phyloP scores from a whole-genome alignment of 2,113 vertebrate species.

The Hepsetus odoe region DNA sequence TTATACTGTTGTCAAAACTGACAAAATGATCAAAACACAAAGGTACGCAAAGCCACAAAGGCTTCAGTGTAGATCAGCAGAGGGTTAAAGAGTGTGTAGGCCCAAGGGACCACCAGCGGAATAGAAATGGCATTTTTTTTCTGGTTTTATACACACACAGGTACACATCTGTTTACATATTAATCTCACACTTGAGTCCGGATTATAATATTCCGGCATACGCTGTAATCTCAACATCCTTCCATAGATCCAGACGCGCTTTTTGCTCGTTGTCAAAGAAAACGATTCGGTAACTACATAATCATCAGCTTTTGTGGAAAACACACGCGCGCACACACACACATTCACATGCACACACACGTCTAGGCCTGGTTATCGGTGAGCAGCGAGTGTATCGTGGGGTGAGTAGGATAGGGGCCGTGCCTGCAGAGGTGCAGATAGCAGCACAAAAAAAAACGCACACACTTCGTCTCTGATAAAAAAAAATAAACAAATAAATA shows the following conservation, averaged over 20 bases:
- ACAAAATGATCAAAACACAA: neutral
- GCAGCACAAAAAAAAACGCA: slow-evolving; percentile 10
- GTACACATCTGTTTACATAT: slow-evolving; percentile 33
- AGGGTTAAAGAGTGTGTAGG: neutral
- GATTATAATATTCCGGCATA: slow-evolving; percentile 49
- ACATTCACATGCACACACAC: slow-evolving; percentile 2
- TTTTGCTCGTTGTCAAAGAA: slow-evolving; percentile 10
- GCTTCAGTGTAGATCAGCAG: neutral
- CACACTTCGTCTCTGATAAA: slow-evolving; percentile 45
- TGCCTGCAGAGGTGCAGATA: slow-evolving; percentile 53
- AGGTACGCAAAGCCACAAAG: neutral
- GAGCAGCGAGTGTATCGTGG: slow-evolving; percentile 38
- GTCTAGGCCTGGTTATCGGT: slow-evolving; percentile 45
- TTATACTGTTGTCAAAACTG: neutral
- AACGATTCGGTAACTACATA: slow-evolving; percentile 42
- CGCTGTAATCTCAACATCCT: slow-evolving; percentile 24
- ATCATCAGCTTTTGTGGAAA: slow-evolving; percentile 39
- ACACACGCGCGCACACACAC: neutral
- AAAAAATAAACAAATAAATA: slow-evolving; percentile 37
- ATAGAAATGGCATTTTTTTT: neutral
- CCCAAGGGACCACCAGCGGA: neutral
- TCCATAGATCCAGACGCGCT: slow-evolving; percentile 32
- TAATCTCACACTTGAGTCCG: slow-evolving; percentile 17
- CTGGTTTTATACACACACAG: slow-evolving; percentile 20
- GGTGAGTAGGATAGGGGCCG: slow-evolving; percentile 18